Conservation (phyloP, 2,797 vertebrate species). For the Brotogeris chrysoptera region DNA sequence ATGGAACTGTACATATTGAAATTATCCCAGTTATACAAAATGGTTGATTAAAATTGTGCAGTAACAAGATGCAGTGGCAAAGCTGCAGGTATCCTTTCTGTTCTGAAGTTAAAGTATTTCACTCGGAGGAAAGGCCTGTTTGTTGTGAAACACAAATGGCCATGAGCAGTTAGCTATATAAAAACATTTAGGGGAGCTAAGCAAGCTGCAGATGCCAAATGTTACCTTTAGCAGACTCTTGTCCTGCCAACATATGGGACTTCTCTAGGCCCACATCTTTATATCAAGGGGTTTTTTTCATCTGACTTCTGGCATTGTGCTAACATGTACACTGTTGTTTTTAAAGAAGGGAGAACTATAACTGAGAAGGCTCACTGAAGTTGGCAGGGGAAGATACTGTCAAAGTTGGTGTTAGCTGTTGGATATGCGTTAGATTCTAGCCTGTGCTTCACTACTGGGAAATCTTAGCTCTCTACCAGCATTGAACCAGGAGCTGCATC, state of each 20-base stretch:
- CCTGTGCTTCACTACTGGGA: background rate
- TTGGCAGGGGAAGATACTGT: background rate
- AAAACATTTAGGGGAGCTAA: background rate
- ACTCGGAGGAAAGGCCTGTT: background rate
- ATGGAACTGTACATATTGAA: background rate
- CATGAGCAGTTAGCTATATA: background rate
- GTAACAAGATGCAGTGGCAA: background rate
- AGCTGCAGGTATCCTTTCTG: background rate
- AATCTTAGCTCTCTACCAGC: background rate
- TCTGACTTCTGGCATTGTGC: background rate
- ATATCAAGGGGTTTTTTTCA: background rate
- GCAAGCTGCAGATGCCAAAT: background rate
- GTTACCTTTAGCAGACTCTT: background rate
- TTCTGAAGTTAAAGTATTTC: background rate
- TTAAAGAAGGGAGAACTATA: background rate
- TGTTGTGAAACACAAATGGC: background rate
- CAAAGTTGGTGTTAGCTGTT: background rate
- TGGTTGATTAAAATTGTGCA: background rate
- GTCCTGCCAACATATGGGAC: background rate
- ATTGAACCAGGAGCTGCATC: background rate
- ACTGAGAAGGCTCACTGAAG: background rate
- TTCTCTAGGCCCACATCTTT: background rate
- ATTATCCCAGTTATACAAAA: background rate
- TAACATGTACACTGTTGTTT: background rate
- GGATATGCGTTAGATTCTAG: background rate